Percentiles rank a stretch among this genome's conserved stretches.
phyloP scores from a whole-genome alignment of 2,888 invertebrate species.

The Archaeoteleia sp. region DNA sequence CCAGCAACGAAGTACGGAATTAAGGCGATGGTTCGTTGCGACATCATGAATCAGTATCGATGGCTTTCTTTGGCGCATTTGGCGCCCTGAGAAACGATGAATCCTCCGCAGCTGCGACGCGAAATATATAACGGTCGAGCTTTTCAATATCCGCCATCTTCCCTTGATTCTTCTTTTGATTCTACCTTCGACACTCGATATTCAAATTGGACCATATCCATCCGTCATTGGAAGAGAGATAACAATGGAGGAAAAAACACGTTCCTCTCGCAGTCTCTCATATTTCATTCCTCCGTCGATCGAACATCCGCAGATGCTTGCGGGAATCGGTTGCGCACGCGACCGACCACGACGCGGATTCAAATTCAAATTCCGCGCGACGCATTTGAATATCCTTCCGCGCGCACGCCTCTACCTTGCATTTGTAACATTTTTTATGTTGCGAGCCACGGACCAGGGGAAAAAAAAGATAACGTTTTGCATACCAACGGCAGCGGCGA shows the following conservation, averaged over 20 bases:
- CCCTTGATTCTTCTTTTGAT: conserved; percentile 55
- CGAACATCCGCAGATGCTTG: conserved; percentile 55
- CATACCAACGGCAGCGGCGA: conserved; percentile 33
- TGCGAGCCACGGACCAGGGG: background rate
- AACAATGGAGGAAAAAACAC: conserved; percentile 29
- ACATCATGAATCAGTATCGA: conserved; percentile 48
- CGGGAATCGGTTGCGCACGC: conserved; percentile 56
- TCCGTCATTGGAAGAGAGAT: conserved; percentile 42
- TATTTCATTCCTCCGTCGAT: conserved; percentile 28
- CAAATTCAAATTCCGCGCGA: conserved; percentile 53
- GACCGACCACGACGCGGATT: conserved; percentile 60
- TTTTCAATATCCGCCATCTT: conserved; percentile 51
- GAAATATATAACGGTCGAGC: conserved; percentile 54
- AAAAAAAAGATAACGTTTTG: conserved; percentile 39
- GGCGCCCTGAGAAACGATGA: conserved; percentile 48
- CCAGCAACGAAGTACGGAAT: background rate
- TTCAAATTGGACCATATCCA: conserved; percentile 54
- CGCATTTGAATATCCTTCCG: conserved; percentile 52
- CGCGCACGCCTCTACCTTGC: conserved; percentile 46
- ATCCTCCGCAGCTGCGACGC: conserved; percentile 52
- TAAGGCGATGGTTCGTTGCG: conserved; percentile 38
- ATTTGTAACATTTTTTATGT: conserved; percentile 37
- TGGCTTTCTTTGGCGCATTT: conserved; percentile 36
- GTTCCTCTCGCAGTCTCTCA: conserved; percentile 6
- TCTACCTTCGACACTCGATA: conserved; percentile 59